Percentiles rank a stretch among this genome's conserved stretches.
phyloP scores from a whole-genome alignment of 2,888 invertebrate species.

The Ganaspis brasiliensis region DNA sequence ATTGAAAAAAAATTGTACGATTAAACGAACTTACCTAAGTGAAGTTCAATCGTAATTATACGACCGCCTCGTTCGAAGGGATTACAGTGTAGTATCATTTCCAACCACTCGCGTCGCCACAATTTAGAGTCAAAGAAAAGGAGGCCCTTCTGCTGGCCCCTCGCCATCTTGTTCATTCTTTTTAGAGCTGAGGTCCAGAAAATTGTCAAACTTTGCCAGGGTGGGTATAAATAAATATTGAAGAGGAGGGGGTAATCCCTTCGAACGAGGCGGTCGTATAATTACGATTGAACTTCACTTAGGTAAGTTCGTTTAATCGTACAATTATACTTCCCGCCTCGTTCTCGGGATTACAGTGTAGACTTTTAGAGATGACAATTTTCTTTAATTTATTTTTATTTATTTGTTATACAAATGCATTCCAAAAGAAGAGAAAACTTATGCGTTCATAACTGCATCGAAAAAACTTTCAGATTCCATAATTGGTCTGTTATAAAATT shows the following conservation, averaged over 20 bases:
- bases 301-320: slow-evolving; percentile 15
- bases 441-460: neutral
- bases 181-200: neutral
- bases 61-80: too few relatives aligned
- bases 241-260: too few relatives aligned
- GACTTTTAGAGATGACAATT: neutral
- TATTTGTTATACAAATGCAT: neutral
- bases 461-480: neutral
- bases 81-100: too few relatives aligned
- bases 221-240: too few relatives aligned
- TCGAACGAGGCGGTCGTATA: too few relatives aligned
- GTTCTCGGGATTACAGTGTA: slow-evolving; percentile 3
- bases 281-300: neutral
- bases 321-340: slow-evolving; percentile 12
- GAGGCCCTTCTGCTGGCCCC: too few relatives aligned
- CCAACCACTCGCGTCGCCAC: too few relatives aligned
- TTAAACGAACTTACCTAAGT: slow-evolving; percentile 1
- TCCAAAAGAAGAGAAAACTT: neutral
- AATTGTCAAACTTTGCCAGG: neutral
- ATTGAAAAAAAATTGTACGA: neutral
- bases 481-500: neutral
- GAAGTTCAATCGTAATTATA: too few relatives aligned
- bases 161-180: too few relatives aligned
- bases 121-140: too few relatives aligned
- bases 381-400: neutral